These are phyloP conservation scores for Eumaeus atala DNA, from an alignment of 1,140 invertebrate species.

Conservation along the genomic window DNA sequence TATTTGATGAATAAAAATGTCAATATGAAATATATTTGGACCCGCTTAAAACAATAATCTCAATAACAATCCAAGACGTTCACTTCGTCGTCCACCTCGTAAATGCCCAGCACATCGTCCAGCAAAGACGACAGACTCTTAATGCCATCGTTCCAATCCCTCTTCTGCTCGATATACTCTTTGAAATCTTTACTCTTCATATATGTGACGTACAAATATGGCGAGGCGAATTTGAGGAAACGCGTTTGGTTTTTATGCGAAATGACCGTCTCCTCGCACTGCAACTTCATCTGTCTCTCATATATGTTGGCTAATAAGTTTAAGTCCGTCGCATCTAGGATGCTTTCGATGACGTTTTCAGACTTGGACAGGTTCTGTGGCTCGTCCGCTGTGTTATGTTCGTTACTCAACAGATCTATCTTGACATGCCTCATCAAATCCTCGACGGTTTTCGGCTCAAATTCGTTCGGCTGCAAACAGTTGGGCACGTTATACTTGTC, in stretches of 20 bases:
- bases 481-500: constrained; percentile 75
- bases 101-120: constrained; percentile 59
- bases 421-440: constrained; percentile 41
- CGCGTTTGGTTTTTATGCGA: constrained; percentile 31
- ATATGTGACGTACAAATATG: constrained; percentile 46
- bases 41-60: constrained; percentile 18
- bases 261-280: constrained; percentile 23
- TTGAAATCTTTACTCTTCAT: constrained; percentile 49
- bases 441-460: constrained; percentile 38
- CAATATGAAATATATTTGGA: not conserved
- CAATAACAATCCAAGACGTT: constrained; percentile 64
- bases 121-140: constrained; percentile 52
- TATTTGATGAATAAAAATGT: not conserved
- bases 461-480: constrained; percentile 33
- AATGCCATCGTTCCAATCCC: constrained; percentile 59
- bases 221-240: constrained; percentile 44
- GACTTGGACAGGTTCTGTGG: constrained; percentile 20
- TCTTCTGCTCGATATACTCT: constrained; percentile 51
- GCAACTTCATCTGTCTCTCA: constrained; percentile 47
- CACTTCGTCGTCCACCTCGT: constrained; percentile 50
- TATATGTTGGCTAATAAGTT: constrained; percentile 59
- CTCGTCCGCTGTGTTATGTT: constrained; percentile 20
- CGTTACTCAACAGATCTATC: constrained; percentile 19
- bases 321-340: constrained; percentile 53
- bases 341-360: constrained; percentile 59